Evolutionary conservation across 1,140 invertebrate genomes (phyloP).

Genomic region (Psilanteris sp.): DNA sequence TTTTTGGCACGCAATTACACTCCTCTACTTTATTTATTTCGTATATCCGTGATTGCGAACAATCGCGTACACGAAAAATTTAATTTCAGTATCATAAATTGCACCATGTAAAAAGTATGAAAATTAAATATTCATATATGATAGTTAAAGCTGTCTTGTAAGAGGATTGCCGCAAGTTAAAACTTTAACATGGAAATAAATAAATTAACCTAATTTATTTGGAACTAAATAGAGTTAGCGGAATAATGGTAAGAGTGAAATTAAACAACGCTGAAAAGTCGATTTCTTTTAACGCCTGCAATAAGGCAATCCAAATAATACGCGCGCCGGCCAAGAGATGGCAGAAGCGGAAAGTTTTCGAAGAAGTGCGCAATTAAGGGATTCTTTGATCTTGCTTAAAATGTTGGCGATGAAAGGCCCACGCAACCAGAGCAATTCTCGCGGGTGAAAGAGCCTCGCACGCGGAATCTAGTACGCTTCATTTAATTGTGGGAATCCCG

Average conservation of each 20-base stretch:
- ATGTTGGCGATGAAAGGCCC: constrained; percentile 74
- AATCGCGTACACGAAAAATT: too few species aligned
- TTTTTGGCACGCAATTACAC: too few species aligned
- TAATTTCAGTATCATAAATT: too few species aligned
- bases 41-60: too few species aligned
- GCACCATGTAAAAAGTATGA: too few species aligned
- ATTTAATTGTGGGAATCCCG: constrained; percentile 77
- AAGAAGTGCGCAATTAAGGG: constrained; percentile 69
- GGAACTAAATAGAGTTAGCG: constrained; percentile 27
- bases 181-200: constrained; percentile 10
- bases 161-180: neutral
- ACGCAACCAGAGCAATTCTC: constrained; percentile 73
- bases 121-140: too few species aligned
- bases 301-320: constrained; percentile 61
- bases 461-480: constrained; percentile 71
- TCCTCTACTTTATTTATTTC: too few species aligned
- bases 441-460: constrained; percentile 74
- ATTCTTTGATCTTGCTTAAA: constrained; percentile 78
- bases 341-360: constrained; percentile 64
- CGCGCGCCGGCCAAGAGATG: constrained; percentile 65
- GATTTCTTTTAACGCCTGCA: constrained; percentile 47
- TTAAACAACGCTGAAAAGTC: constrained; percentile 40
- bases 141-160: constrained; percentile 8
- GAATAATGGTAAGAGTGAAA: constrained; percentile 37
- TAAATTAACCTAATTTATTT: constrained; percentile 43